Percentiles rank a stretch among this genome's conserved stretches.
Conservation (phyloP, 2,113 vertebrate genomes). For the Bucco capensis region DNA sequence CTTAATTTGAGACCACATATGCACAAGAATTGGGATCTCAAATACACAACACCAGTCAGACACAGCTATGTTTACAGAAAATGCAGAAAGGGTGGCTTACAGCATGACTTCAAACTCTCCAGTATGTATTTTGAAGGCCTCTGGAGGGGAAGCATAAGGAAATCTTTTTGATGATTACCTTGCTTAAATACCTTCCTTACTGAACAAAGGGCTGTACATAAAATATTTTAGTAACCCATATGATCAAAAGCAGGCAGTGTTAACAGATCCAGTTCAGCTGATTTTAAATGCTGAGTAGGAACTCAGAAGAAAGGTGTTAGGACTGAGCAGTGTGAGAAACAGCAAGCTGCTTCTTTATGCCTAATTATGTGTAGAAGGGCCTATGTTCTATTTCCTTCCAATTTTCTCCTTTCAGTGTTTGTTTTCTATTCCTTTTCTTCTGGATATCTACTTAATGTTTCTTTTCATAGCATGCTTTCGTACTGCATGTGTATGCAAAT, state of each 20-base stretch:
- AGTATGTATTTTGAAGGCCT: neutral
- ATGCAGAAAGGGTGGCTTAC: neutral
- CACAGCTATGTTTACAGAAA: neutral
- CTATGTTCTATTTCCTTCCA: neutral
- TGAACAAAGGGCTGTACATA: neutral
- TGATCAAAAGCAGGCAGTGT: neutral
- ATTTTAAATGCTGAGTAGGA: neutral
- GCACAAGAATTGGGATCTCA: fast-evolving
- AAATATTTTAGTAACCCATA: neutral
- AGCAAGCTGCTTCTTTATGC: neutral
- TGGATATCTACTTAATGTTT: neutral
- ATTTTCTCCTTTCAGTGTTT: neutral
- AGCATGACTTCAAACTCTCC: fast-evolving
- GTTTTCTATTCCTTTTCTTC: neutral
- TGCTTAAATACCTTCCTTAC: neutral
- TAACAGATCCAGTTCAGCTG: neutral
- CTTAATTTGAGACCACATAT: neutral
- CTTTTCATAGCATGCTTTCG: neutral
- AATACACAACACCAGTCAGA: fast-evolving
- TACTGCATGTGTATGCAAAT: neutral
- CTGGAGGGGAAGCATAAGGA: neutral
- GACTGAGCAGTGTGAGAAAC: neutral
- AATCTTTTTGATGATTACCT: neutral
- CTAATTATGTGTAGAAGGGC: neutral
- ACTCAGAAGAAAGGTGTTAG: neutral